Percentiles rank a stretch among this genome's conserved stretches.
Evolutionary conservation across 2,797 vertebrate species (phyloP).

Genomic region (Brachyrhaphis roseni): DNA sequence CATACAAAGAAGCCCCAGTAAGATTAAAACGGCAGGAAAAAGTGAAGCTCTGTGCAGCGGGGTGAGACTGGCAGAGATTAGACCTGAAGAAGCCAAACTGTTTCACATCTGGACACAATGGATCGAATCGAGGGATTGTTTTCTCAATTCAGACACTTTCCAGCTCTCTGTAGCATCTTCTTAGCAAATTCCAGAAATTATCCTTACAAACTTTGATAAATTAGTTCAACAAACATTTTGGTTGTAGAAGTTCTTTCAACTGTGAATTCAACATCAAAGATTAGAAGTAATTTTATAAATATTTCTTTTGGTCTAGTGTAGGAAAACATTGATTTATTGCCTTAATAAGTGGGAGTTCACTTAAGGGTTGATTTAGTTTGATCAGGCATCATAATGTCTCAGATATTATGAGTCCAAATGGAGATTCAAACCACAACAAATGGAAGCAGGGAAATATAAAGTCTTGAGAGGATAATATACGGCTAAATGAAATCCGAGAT

Average conservation of each 20-base stretch:
- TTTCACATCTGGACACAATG: slow-evolving; percentile 29
- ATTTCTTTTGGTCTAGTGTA: not conserved
- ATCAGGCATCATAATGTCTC: not conserved
- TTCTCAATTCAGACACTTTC: not conserved
- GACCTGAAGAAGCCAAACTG: slow-evolving; percentile 41
- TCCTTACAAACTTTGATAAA: not conserved
- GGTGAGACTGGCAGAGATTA: slow-evolving; percentile 74
- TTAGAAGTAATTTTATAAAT: not conserved
- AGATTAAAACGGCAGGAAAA: slow-evolving; percentile 76
- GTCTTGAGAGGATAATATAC: not conserved
- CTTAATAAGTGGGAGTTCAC: not conserved
- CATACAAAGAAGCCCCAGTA: slow-evolving; percentile 42
- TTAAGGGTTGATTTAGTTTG: not conserved
- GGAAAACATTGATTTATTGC: not conserved
- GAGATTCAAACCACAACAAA: not conserved
- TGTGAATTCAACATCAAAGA: not conserved
- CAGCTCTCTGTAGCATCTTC: not conserved
- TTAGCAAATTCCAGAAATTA: not conserved
- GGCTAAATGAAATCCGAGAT: not conserved
- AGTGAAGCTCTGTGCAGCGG: slow-evolving; percentile 73
- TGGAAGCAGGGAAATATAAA: not conserved
- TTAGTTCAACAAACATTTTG: not conserved
- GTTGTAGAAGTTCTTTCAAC: not conserved
- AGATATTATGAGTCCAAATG: not conserved
- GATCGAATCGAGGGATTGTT: not conserved